Evolutionary conservation across 2,888 invertebrate species (phyloP), one percentile per base, ranked within the genome.

Genomic region (Cremastinae sp.): DNA sequence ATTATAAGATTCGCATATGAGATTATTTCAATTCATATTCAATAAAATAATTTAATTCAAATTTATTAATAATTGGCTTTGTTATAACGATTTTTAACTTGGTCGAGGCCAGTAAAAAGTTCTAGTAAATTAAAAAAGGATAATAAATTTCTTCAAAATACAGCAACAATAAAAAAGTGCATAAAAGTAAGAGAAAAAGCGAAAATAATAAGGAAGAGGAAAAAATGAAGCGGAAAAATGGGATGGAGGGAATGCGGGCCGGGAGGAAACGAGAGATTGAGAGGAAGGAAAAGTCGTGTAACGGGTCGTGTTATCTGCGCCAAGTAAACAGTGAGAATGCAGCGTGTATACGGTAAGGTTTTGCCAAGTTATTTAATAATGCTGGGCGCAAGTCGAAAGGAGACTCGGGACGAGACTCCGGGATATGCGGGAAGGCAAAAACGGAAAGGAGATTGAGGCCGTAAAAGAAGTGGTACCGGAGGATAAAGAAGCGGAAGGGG

Each of bases 301-400:
- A 64, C 49, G 61, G 49, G 66, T 75, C 76, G 64, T 49, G 53
- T 66, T 76, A 78, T 64, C 71, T 61, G 55, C 66, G 66, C 49
- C 43, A 70, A 65, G 70, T 75, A 73, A 70, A 75, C 74, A 75
- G 66, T 66, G 45, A 69, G 69, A 68, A 75, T 78, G 74, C 73
- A 77, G 75, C 70, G 14, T 74, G 76, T 65, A 66, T 73, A 72
- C 75, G 78, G 53, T 35, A n/a, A 35, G 56, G 55, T 53, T 78
- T 74, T 68, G 45, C 70, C 58, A 75, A 79, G 79, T 78, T 79
- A 79, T 79, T 78, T 79, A 81, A 80, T 78, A 76, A 80, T 75
- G 74, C 62, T 71, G 2, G 28, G 75, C 75, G 73, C 62, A 75
- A 78, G 78, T 78, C 61, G 55, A 65, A 56, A 45, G 47, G 14